These are phyloP conservation scores for Aphaenogaster floridana DNA, from an alignment of 1,140 invertebrate genomes.

Conservation along the genomic window DNA sequence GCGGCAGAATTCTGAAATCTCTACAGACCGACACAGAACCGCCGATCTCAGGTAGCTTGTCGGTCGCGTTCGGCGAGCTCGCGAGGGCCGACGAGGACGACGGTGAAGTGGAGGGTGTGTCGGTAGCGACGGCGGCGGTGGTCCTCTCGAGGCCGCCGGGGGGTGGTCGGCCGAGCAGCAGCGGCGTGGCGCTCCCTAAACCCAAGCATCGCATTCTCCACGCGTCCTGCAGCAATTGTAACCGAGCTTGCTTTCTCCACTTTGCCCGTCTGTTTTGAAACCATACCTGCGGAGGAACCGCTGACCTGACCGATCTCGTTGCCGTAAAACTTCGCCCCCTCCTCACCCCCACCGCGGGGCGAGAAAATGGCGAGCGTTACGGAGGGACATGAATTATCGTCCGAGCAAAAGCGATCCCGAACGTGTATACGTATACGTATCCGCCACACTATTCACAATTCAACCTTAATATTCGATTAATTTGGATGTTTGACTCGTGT, in stretches of 20 bases:
- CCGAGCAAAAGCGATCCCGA: neutral
- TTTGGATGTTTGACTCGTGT: neutral
- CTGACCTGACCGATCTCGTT: conserved; percentile 33
- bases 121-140: conserved; percentile 31
- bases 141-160: conserved; percentile 73
- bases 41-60: conserved; percentile 77
- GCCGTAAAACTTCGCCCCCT: neutral
- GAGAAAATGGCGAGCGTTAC: conserved; percentile 34
- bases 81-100: conserved; percentile 66
- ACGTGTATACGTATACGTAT: neutral
- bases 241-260: conserved; percentile 94
- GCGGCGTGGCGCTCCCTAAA: conserved; percentile 87
- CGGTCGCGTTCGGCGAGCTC: conserved; percentile 57
- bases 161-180: conserved; percentile 84
- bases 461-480: neutral
- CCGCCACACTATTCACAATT: neutral
- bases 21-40: conserved; percentile 77
- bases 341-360: too few relatives aligned
- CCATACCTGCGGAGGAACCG: conserved; percentile 89
- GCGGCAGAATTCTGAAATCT: conserved; percentile 82
- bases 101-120: conserved; percentile 74
- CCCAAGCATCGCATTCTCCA: conserved; percentile 96
- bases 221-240: conserved; percentile 95
- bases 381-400: neutral
- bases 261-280: conserved; percentile 96